These are phyloP conservation scores for Chironomus striatipennis DNA, from an alignment of 1,140 invertebrate genomes.

Conservation along the genomic window DNA sequence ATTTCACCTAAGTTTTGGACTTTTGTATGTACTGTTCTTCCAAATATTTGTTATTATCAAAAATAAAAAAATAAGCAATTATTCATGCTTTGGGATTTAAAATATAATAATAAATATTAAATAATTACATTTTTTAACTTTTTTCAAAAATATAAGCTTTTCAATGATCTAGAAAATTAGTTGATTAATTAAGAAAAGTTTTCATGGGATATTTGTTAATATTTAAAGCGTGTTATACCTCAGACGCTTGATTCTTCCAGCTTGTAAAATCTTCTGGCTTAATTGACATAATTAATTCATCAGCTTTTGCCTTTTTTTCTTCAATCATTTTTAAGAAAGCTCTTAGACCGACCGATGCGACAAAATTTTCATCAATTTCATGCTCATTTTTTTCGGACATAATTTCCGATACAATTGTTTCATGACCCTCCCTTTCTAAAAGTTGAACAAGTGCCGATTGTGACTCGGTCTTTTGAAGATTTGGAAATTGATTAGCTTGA, in stretches of 20 bases:
- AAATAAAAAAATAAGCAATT: neutral
- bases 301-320: constrained; percentile 46
- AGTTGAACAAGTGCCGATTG: constrained; percentile 73
- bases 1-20: neutral
- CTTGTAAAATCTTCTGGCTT: constrained; percentile 34
- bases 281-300: constrained; percentile 48
- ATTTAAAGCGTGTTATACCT: neutral
- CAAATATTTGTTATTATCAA: neutral
- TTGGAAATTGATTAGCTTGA: constrained; percentile 66
- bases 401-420: constrained; percentile 67
- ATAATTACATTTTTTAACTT: neutral
- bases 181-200: constrained; percentile 24
- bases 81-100: neutral
- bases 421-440: constrained; percentile 70
- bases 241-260: constrained; percentile 7
- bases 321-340: constrained; percentile 79
- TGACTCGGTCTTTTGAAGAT: constrained; percentile 63
- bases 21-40: neutral
- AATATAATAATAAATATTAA: neutral
- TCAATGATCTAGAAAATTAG: neutral
- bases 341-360: constrained; percentile 67
- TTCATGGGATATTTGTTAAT: neutral
- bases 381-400: constrained; percentile 63
- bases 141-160: neutral
- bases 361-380: constrained; percentile 62